These are phyloP conservation scores for Paralvinella palmiformis DNA, from an alignment of 1,140 invertebrate species.

Conservation along the genomic window DNA sequence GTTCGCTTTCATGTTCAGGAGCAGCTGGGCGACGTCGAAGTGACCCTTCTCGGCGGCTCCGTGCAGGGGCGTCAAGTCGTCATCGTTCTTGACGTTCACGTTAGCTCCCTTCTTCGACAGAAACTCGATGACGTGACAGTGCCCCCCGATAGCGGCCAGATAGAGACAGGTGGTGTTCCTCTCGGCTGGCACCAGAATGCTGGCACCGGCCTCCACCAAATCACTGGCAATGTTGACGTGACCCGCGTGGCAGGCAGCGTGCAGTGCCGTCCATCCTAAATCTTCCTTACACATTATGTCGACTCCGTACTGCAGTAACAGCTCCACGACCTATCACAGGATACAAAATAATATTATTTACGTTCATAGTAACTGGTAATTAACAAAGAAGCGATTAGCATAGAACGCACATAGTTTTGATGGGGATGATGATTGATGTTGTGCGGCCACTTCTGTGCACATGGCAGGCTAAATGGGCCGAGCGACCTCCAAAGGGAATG, in stretches of 20 bases:
- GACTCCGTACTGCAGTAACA: constrained; percentile 3
- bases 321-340: not conserved
- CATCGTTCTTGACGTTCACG: too few species aligned
- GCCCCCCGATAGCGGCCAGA: not conserved
- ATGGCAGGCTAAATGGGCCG: not conserved
- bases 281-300: not conserved
- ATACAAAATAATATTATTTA: not conserved
- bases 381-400: not conserved
- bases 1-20: constrained; percentile 9
- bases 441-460: not conserved
- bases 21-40: not conserved
- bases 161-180: constrained; percentile 1
- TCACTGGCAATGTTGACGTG: not conserved
- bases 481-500: not conserved
- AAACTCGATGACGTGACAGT: not conserved
- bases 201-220: not conserved
- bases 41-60: not conserved
- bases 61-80: not conserved
- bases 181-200: not conserved
- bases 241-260: not conserved
- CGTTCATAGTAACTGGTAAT: not conserved
- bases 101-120: too few species aligned
- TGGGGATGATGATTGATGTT: not conserved
- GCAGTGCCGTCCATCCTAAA: constrained; percentile 1
- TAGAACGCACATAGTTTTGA: not conserved